Conservation (phyloP, 2,113 vertebrate genomes). For the Pseudopipra pipra region DNA sequence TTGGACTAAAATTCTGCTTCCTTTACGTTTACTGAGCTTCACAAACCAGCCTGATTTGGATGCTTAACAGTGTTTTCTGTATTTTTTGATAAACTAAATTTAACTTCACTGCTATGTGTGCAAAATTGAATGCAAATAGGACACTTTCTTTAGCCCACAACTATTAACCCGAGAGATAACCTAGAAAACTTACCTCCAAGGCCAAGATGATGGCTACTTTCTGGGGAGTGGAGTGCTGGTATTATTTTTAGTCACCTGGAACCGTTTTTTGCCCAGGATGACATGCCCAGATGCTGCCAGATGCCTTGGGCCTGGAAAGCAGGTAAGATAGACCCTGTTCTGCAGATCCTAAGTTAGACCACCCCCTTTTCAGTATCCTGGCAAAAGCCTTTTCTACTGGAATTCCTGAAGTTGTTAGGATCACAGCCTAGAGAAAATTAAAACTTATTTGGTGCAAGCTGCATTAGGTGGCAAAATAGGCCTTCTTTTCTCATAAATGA, state of each 20-base stretch:
- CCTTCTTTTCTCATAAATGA: background rate
- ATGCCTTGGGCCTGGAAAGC: background rate
- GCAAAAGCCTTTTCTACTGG: background rate
- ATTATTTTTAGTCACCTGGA: background rate
- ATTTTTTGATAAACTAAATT: background rate
- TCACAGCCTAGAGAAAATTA: background rate
- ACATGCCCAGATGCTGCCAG: background rate
- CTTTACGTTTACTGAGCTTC: background rate
- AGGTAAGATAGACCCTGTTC: background rate
- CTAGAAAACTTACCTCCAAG: background rate
- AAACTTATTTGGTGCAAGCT: background rate
- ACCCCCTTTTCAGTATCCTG: background rate
- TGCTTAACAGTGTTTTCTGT: background rate
- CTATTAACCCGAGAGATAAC: background rate
- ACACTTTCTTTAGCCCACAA: background rate
- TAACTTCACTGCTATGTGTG: background rate
- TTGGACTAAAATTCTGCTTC: constrained; percentile 12
- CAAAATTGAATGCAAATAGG: background rate
- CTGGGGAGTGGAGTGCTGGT: background rate
- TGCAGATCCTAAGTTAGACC: background rate
- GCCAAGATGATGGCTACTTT: background rate
- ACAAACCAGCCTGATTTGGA: background rate
- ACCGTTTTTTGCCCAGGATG: background rate
- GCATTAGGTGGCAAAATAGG: background rate
- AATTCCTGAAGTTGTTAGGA: background rate